These are phyloP conservation scores for Polyommatus iphigenia DNA, from an alignment of 2,888 invertebrate species.

Conservation along the genomic window DNA sequence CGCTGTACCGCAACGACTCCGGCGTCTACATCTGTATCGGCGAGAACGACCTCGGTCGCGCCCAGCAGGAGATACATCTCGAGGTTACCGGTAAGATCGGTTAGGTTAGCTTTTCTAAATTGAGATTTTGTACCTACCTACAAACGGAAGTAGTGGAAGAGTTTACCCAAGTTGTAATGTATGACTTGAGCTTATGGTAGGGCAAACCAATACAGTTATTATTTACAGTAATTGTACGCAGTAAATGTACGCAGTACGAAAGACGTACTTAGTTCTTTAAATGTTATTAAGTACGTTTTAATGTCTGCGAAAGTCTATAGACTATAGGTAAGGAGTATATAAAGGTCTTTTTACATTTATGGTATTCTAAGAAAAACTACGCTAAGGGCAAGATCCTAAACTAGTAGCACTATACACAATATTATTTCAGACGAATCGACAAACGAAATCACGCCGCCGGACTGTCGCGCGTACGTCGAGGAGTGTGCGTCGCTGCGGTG, in stretches of 20 bases:
- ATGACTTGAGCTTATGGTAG: background rate
- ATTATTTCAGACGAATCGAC: conserved; percentile 19
- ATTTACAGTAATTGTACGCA: too few species aligned
- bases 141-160: background rate
- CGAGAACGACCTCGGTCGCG: conserved; percentile 86
- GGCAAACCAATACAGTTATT: background rate
- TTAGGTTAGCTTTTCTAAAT: background rate
- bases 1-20: conserved; percentile 88
- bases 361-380: too few species aligned
- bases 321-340: too few species aligned
- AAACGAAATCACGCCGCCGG: conserved; percentile 54
- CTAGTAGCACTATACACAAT: background rate
- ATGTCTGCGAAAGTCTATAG: too few species aligned
- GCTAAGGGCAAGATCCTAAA: too few species aligned
- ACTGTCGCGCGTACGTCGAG: conserved; percentile 79
- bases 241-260: too few species aligned
- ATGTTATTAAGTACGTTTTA: background rate
- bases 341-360: too few species aligned
- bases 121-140: conserved; percentile 30
- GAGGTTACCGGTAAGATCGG: conserved; percentile 85
- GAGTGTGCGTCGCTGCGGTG: conserved; percentile 84
- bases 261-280: too few species aligned
- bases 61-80: conserved; percentile 85
- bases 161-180: background rate
- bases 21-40: conserved; percentile 93